Base-by-base conservation (phyloP, 2,888 invertebrate genomes). In the Dichetophora obliterata region DNA sequence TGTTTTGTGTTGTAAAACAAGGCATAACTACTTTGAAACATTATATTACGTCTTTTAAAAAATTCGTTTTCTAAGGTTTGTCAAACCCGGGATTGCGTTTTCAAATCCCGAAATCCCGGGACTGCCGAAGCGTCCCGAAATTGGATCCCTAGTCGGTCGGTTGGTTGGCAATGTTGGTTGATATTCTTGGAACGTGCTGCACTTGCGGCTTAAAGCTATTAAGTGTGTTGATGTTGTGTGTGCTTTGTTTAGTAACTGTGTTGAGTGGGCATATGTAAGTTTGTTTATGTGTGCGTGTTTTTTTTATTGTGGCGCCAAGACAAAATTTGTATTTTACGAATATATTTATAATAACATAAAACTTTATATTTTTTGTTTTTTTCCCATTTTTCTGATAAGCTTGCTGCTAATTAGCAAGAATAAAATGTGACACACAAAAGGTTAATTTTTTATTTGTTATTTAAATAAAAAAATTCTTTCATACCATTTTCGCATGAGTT, bases 401-500 rank as follows among this genome's bases (percentile, higher is more conserved):
- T 24, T 16, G 68, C 50, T 24, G 68, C 52, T 68, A 68, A 68
- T 68, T 68, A 68, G 43, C 68, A 68, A 52, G 11, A 48, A 27
- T 50, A 50, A 68, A 68, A 48, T 68, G 68, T 43, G 11, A 11
- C 14, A 11, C 16, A 8, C 27, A 27, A 48, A 68, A 22, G 24
- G 24, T 68, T 24, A 9, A 27, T 27, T 24, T 68, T 68, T 68
- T 50, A 27, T 52, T 68, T 68, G 52, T 48, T 50, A 19, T 34
- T 52, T 52, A 68, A 68, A 6, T 11, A 43, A 43, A 43, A 43
- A 5, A 37, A 37, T 8, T 31, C 4, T 37, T 37, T 43, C 43
- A 11, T 43, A 43, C 11, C 11, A 43, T 14, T 43, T 43, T 43
- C 37, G 8, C 37, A 37, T 37, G 14, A 43, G 11, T 43, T 43